Percentiles rank a stretch among this genome's conserved stretches.
These are phyloP conservation scores for Rhabditoides inermis DNA, from an alignment of 2,888 invertebrate species.

Conservation along the genomic window DNA sequence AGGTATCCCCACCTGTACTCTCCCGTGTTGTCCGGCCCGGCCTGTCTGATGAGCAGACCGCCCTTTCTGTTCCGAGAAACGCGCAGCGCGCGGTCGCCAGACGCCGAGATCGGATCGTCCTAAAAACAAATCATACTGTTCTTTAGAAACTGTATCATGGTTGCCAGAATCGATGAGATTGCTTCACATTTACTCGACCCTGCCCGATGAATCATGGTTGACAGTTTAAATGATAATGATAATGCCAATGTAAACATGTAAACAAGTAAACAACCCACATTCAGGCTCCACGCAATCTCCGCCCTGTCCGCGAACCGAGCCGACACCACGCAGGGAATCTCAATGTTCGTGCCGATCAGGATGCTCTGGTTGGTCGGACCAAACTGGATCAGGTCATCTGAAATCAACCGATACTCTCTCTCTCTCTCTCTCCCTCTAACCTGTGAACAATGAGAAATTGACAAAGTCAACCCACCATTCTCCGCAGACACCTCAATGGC, in stretches of 20 bases:
- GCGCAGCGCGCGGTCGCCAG: slow-evolving; percentile 25
- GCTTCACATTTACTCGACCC: background rate
- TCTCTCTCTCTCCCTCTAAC: background rate
- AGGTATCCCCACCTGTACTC: slow-evolving; percentile 81
- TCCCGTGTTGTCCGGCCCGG: slow-evolving; percentile 70
- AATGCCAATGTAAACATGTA: background rate
- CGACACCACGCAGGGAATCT: slow-evolving; percentile 84
- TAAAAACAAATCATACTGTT: slow-evolving; percentile 3
- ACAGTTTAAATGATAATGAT: background rate
- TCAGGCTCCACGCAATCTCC: slow-evolving; percentile 30
- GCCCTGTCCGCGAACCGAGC: slow-evolving; percentile 64
- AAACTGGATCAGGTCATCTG: slow-evolving; percentile 66
- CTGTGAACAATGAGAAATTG: no score
- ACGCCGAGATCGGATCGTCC: slow-evolving; percentile 16
- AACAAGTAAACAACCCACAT: slow-evolving; percentile 16
- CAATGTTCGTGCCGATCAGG: slow-evolving; percentile 81
- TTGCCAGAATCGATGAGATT: background rate
- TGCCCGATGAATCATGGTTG: background rate
- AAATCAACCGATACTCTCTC: background rate
- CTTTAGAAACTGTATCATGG: background rate
- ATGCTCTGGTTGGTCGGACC: slow-evolving; percentile 62
- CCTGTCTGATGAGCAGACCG: slow-evolving; percentile 51
- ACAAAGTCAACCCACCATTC: no score
- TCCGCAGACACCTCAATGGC: no score
- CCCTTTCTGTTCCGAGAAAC: slow-evolving; percentile 23